Evolutionary conservation across 2,888 invertebrate species (phyloP), one percentile per base, ranked within the genome.

Genomic region (Melieria crassipennis): DNA sequence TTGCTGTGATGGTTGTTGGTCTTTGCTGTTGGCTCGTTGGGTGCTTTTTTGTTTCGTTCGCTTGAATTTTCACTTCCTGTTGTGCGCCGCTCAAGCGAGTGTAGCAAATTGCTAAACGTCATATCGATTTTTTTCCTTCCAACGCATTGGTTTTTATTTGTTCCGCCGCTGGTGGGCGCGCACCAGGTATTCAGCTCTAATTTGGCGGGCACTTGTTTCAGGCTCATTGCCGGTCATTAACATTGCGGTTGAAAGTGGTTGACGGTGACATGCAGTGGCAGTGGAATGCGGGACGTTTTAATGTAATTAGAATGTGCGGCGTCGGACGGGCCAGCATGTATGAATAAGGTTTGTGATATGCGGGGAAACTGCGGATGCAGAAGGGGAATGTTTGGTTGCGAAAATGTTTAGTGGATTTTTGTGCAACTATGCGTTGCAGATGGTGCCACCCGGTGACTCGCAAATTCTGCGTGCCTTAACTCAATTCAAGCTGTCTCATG

Each of bases 301-400:
- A 81, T 78, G 81, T 75, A 80, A 81, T 81, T 80, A 80, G 79
- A 80, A 80, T 81, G 79, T 72, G 73, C 1, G 30, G 30, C 30
- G 30, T 30, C 3, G 30, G 30, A 1, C 30, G 30, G 30, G 30
- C 30, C 30, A 30, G 30, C 30, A 30, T 30, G 30, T 30, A 30
- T 30, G 30, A 1, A 30, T 30, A 30, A 30, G 30, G 30, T 30
- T 30, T 30, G 30, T 2, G 30, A 30, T 30, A 30, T 30, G 30
- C 30, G 30, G 3, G 30, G 30, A 30, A 30, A 30, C 30, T 30
- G 30, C 30, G 30, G 30, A 2, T 30, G 30, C 30, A 30, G 30
- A 30, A 3, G 30, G 30, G 3, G 11, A n/a, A 50, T 30, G 7
- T 13, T 4, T 6, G 50, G 5, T 63, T 63, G 48, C 42, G n/a